Base-by-base conservation (phyloP, 2,888 invertebrate species). In the Tipula vernalis region DNA sequence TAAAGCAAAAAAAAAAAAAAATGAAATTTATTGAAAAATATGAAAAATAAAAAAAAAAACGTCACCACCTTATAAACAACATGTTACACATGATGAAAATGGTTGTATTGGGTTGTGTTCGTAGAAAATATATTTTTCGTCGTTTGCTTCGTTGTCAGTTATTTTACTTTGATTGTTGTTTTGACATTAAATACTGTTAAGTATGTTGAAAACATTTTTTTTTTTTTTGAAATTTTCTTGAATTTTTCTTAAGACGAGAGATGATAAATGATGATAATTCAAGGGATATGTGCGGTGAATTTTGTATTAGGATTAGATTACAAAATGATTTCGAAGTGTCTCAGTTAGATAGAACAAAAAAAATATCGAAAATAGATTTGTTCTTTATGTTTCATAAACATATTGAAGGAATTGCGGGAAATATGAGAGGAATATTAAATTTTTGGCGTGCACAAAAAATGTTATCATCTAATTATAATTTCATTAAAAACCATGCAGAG, bases 141-240 rank as follows among this genome's bases (percentile, higher is more conserved):
- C 71, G 12, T 51, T 5, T 51, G 15, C 51, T 39, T 71, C 12
- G 71, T 71, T 4, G 18, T 28, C 71, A 71, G 71, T 71, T 71
- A 71, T 71, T 71, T 71, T 71, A 71, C 71, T 71, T 71, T 71
- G 71, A 71, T 71, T 71, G 71, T 71, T 71, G 71, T 71, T 71
- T 71, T 71, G 71, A 71, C 71, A 71, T 71, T 71, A 71, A 71
- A 71, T 71, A 71, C 71, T 71, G 71, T 71, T 71, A 71, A 71
- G 71, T 71, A 28, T 71, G 71, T 71, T 28, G 71, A 71, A 71
- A 71, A 39, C 3, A 39, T 28, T 28, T 71, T 28, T 28, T 18
- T 71, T 71, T 13, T 51, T 8, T 71, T 71, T 28, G 0, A 1
- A 0, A 28, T 28, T 28, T 28, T 71, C 8, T 28, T 51, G n/a